Evolutionary conservation across 1,140 invertebrate genomes (phyloP), one percentile per base, ranked within the genome.

Genomic region (Aphaenogaster rudis): DNA sequence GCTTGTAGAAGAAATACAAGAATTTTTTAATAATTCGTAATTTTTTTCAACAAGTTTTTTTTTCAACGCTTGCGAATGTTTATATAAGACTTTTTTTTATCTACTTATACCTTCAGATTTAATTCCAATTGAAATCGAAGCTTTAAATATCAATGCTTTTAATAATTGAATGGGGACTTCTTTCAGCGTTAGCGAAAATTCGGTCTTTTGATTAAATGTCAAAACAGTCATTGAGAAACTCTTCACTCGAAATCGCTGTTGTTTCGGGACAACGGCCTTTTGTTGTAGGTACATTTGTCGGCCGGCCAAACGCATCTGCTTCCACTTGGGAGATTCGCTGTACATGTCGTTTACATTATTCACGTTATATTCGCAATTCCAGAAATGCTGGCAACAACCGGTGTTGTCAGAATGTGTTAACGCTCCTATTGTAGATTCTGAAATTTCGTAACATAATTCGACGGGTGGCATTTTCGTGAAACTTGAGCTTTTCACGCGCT

Each of bases 181-280:
- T 54, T 21, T 13, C 6, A 1, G 33, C 28, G 13, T 39, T 28
- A 39, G 7, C 36, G 9, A 54, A 54, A 15, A 81, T 54, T 48
- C 13, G 21, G 2, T 74, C 17, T 11, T 39, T 9, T 13, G 4
- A 54, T 5, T 36, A 59, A 82, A 82, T 48, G 54, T 82, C 28
- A 82, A 82, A 72, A 72, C 28, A 81, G 39, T 74, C 67, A 82
- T 74, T 61, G 54, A 39, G 69, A 74, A 63, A 74, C 54, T 74
- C 69, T 36, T 21, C 42, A 17, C 54, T 45, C 39, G 48, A 61
- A n/a, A 84, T 74, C 21, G 11, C 13, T 17, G 42, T 74, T 84
- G 69, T 84, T 74, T 61, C 28, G 42, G 67, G 54, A 84, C 80
- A 84, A 84, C 80, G 54, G 80, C 67, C 80, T 84, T 82, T 84